phyloP scores from a whole-genome alignment of 1,140 invertebrate species.

The Orchestia grillus region DNA sequence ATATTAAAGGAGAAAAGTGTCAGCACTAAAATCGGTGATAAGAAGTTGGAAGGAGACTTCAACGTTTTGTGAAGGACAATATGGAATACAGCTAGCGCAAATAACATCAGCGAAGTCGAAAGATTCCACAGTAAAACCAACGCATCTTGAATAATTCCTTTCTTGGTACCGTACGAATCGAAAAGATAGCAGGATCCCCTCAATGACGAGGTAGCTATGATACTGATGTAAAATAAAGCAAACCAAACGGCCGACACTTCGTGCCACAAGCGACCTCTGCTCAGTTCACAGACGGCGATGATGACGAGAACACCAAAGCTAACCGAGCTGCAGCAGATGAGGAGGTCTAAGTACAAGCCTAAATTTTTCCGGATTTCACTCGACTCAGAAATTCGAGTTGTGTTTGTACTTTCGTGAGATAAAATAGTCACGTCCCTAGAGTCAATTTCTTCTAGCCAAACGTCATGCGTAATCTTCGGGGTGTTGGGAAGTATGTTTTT shows the following conservation, averaged over 20 bases:
- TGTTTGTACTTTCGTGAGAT: constrained; percentile 4
- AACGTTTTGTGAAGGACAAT: neutral
- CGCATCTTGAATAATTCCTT: no score
- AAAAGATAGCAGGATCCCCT: neutral
- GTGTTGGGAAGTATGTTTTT: neutral
- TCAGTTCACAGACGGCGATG: neutral
- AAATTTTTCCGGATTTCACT: neutral
- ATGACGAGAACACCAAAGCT: neutral
- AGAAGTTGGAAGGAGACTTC: neutral
- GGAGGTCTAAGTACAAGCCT: neutral
- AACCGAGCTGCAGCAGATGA: neutral
- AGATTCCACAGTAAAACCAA: neutral
- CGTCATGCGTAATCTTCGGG: neutral
- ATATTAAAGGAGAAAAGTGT: neutral
- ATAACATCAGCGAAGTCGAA: neutral
- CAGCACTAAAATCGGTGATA: neutral
- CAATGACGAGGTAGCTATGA: neutral
- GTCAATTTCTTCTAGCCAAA: neutral
- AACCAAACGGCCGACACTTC: neutral
- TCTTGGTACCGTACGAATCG: neutral
- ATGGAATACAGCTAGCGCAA: neutral
- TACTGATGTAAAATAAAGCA: neutral
- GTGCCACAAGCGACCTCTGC: neutral
- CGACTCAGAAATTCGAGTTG: neutral
- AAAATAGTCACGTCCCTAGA: neutral